These are phyloP conservation scores for Meganola albula DNA, from an alignment of 2,888 invertebrate genomes.

Conservation along the genomic window DNA sequence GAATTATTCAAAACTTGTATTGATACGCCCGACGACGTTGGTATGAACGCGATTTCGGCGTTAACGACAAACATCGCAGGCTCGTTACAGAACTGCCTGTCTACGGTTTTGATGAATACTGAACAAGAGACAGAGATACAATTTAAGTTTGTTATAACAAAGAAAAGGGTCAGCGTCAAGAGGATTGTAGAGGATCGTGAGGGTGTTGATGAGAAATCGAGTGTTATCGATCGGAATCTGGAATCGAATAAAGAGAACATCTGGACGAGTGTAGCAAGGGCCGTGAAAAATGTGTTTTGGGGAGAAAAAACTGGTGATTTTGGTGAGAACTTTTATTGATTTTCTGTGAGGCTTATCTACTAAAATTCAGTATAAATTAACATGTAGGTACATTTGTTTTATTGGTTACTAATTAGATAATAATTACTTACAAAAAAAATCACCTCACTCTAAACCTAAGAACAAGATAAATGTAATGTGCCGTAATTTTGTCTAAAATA, in stretches of 20 bases:
- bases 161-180: constrained; percentile 59
- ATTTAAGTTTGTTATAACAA: constrained; percentile 68
- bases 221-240: constrained; percentile 34
- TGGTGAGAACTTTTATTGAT: constrained; percentile 34
- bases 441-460: no score
- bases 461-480: no score
- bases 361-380: no score
- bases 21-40: constrained; percentile 42
- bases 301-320: constrained; percentile 43
- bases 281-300: constrained; percentile 68
- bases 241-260: constrained; percentile 58
- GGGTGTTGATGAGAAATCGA: constrained; percentile 33
- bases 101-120: constrained; percentile 49
- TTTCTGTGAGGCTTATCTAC: no score
- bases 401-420: no score
- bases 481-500: no score
- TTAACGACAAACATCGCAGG: constrained; percentile 61
- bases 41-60: constrained; percentile 49
- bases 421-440: no score
- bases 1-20: constrained; percentile 61
- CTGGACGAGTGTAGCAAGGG: constrained; percentile 64
- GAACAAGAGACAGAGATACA: constrained; percentile 69
- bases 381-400: no score
- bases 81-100: constrained; percentile 58
- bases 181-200: constrained; percentile 40